Evolutionary conservation across 2,888 invertebrate species (phyloP).

Genomic region (Rhamphomyia laevipes): DNA sequence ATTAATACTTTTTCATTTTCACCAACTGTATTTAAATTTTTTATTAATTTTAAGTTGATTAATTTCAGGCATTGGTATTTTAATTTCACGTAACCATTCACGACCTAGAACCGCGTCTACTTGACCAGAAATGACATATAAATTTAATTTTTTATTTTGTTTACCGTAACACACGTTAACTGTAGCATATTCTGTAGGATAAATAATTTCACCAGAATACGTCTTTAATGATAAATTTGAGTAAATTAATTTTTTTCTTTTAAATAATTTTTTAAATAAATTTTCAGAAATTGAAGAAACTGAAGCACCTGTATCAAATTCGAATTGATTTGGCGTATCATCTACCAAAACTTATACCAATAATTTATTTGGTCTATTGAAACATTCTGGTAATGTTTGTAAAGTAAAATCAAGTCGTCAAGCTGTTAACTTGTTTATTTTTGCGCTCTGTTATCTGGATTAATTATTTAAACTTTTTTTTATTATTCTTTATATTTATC

Average conservation of each 20-base stretch:
- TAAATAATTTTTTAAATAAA: conserved; percentile 3
- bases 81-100: neutral
- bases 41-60: neutral
- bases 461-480: no score
- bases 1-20: neutral
- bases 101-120: conserved; percentile 7
- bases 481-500: no score
- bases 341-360: no score
- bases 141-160: conserved; percentile 2
- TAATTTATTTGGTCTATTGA: no score
- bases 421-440: no score
- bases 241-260: neutral
- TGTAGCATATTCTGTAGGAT: conserved; percentile 5
- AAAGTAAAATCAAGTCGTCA: no score
- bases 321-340: neutral
- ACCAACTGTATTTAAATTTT: neutral
- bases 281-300: neutral
- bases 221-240: conserved; percentile 2
- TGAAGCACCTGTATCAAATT: neutral
- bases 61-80: conserved; percentile 1
- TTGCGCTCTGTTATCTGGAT: no score
- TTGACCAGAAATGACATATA: conserved; percentile 7
- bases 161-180: conserved; percentile 2
- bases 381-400: no score
- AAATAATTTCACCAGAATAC: conserved; percentile 3